These are phyloP conservation scores for Gambusia yucatana DNA, from an alignment of 2,797 vertebrate species.

Conservation along the genomic window DNA sequence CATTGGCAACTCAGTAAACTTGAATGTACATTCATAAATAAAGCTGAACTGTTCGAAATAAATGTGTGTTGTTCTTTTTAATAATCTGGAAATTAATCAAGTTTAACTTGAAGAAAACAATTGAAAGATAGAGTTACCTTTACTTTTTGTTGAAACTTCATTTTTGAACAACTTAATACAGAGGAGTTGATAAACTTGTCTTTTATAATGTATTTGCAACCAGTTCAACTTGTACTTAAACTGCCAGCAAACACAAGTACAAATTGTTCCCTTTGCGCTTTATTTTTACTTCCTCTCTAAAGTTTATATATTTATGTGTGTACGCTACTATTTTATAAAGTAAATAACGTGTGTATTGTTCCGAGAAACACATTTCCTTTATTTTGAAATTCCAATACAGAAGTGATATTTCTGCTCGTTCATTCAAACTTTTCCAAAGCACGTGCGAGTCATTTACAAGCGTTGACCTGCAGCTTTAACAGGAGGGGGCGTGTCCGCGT, in stretches of 20 bases:
- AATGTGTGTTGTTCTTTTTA: neutral
- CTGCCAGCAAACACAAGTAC: neutral
- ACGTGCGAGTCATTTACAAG: neutral
- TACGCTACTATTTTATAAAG: neutral
- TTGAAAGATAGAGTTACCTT: neutral
- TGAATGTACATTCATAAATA: neutral
- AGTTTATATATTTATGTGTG: too few relatives aligned
- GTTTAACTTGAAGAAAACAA: neutral
- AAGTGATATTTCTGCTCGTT: neutral
- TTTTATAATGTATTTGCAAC: too few relatives aligned
- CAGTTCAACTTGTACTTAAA: too few relatives aligned
- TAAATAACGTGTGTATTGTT: neutral
- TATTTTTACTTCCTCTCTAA: neutral
- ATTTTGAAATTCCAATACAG: constrained; percentile 4
- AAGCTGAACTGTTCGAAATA: neutral
- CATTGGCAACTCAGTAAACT: neutral
- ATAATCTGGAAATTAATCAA: neutral
- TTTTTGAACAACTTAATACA: too few relatives aligned
- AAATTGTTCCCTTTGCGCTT: neutral
- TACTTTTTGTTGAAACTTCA: too few relatives aligned
- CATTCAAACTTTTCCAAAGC: neutral
- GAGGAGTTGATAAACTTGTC: too few relatives aligned
- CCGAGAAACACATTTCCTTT: neutral
- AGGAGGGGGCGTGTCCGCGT: constrained; percentile 48
- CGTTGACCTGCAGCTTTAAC: constrained; percentile 65